Evolutionary conservation across 2,888 invertebrate genomes (phyloP), one percentile per base, ranked within the genome.

Genomic region (Rhorus exstirpatorius): DNA sequence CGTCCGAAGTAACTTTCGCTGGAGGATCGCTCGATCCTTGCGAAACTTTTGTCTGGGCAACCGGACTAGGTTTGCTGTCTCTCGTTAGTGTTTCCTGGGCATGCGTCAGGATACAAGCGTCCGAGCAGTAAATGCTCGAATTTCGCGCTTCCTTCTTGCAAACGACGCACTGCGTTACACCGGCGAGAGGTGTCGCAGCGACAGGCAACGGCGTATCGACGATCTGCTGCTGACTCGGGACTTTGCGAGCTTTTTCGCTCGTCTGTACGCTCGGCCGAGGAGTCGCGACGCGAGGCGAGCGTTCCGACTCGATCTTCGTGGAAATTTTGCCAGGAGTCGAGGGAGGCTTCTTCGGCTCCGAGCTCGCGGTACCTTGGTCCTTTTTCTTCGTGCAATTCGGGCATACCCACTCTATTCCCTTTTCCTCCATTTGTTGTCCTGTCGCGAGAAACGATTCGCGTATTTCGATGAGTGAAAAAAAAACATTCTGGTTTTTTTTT

Each of bases 121-220:
- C 97, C 88, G 97, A 97, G 92, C 98, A 99, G 93, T 97, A 98
- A 87, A 98, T 97, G 71, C 97, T 97, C 89, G 96, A 96, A n/a
- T 94, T 94, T n/a, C 97, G 94, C 0, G 97, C 96, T 17, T 95
- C 93, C 88, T 96, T 96, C 89, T 96, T 96, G 91, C 97, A 97
- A 12, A 97, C 96, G 63, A 97, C 96, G 89, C 97, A 97, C 84
- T 93, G 93, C 8, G 94, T 93, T 4, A 89, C 88, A 31, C 85
- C 88, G 0, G 88, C 8, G 8, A 49, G 17, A 1, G 21, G 0
- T 8, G 60, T 51, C 1, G 60, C 21, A 8, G 19, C 10, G 1
- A 19, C 17, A 6, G 24, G 63, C 21, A 10, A 6, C 1, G 72
- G 10, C 8, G 72, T n/a, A 7, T 61, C 72, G 35, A 60, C 31